A percentile compares a stretch with the other conserved stretches of the same genome.
phyloP scores from a whole-genome alignment of 2,113 vertebrate genomes.

The Epinephelus cyanopodus region DNA sequence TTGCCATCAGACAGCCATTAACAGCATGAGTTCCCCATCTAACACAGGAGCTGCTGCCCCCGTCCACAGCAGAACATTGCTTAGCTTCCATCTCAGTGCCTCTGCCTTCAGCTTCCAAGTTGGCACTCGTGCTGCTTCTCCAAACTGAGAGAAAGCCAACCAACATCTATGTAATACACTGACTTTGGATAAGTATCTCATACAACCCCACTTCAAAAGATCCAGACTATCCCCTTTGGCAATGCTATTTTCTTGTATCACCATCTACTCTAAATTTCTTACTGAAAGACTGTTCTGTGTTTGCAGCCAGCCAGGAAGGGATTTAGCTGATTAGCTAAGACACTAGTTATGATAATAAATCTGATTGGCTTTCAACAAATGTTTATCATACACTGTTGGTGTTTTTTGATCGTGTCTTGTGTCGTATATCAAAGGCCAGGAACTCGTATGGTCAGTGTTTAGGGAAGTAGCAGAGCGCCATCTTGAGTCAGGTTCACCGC shows the following conservation, averaged over 20 bases:
- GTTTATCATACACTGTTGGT: background rate
- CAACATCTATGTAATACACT: no score
- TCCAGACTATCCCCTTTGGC: background rate
- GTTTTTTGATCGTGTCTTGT: background rate
- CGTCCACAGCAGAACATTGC: no score
- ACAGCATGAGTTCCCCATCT: no score
- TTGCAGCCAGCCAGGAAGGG: background rate
- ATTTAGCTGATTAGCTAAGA: background rate
- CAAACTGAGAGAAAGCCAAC: no score
- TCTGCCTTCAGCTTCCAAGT: no score
- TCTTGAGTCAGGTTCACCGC: constrained; percentile 67
- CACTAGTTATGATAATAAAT: background rate
- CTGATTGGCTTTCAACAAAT: background rate
- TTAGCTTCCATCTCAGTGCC: no score
- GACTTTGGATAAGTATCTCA: no score
- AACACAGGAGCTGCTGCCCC: no score
- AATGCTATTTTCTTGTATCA: background rate
- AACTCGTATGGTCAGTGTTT: constrained; percentile 55
- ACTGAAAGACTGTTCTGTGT: background rate
- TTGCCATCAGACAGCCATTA: no score
- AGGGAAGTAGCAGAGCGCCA: constrained; percentile 72
- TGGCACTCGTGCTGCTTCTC: no score
- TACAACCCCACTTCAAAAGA: no score
- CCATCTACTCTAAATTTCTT: background rate
- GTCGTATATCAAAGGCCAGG: constrained; percentile 47